Conservation (phyloP, 2,113 vertebrate genomes). For the Bujurquina vittata region DNA sequence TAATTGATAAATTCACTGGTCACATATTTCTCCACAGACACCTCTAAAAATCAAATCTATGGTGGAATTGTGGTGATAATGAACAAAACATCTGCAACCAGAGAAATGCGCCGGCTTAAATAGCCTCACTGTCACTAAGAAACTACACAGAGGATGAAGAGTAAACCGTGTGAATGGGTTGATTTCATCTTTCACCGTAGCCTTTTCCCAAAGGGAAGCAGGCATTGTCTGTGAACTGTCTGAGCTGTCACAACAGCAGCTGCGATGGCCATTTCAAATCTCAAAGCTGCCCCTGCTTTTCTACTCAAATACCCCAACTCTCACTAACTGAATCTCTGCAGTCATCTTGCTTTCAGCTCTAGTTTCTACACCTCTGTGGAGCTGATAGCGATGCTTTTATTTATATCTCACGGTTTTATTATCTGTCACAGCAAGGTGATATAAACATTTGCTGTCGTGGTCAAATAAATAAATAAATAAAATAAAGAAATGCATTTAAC, state of each 20-base stretch:
- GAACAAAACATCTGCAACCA: conserved; percentile 19
- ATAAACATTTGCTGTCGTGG: conserved; percentile 20
- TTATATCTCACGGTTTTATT: conserved; percentile 30
- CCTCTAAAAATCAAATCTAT: background rate
- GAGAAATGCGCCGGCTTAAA: background rate
- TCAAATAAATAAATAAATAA: conserved; percentile 9
- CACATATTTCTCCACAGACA: background rate
- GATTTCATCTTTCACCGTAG: conserved; percentile 62
- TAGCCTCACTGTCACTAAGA: conserved; percentile 32
- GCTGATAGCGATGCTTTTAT: conserved; percentile 40
- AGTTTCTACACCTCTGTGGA: conserved; percentile 19
- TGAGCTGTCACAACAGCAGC: conserved; percentile 70
- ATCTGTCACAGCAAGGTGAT: conserved; percentile 24
- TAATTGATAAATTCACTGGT: background rate
- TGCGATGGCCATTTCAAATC: conserved; percentile 56
- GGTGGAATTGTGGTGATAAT: background rate
- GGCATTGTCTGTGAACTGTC: conserved; percentile 66
- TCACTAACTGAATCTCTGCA: background rate
- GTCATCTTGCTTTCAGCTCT: conserved; percentile 24
- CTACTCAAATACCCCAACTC: conserved; percentile 50
- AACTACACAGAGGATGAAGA: conserved; percentile 30
- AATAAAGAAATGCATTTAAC: background rate
- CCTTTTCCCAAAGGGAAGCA: conserved; percentile 51
- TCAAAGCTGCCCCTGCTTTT: conserved; percentile 43
- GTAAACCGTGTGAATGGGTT: conserved; percentile 43